Conservation (phyloP, 1,140 invertebrate genomes). For the Ceratoteleas bidentatus region DNA sequence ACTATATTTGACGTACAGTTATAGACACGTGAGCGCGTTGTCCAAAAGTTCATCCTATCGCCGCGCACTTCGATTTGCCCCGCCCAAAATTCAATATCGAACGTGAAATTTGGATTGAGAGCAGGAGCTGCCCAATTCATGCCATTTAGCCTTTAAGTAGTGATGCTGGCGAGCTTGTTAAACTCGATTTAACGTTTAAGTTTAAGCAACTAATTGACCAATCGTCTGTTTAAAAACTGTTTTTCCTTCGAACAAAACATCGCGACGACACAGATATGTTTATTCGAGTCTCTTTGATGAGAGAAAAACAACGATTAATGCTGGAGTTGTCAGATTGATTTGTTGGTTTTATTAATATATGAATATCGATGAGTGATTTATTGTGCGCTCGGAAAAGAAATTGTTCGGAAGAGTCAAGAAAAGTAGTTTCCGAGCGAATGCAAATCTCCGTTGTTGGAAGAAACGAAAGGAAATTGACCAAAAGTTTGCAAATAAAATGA, state of each 20-base stretch:
- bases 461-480: constrained; percentile 14
- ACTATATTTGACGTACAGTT: neutral
- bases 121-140: constrained; percentile 12
- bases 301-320: no score
- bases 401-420: neutral
- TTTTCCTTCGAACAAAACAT: neutral
- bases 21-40: constrained; percentile 6
- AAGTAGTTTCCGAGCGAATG: constrained; percentile 9
- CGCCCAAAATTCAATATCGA: constrained; percentile 37
- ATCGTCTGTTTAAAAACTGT: neutral
- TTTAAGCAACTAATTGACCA: constrained; percentile 19
- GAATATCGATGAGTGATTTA: neutral
- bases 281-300: no score
- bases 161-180: constrained; percentile 17
- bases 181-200: constrained; percentile 30
- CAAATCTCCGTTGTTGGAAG: constrained; percentile 9
- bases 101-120: constrained; percentile 39
- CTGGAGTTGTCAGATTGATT: neutral
- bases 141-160: constrained; percentile 30
- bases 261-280: neutral
- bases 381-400: neutral
- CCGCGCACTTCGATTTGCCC: constrained; percentile 2
- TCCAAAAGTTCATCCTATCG: constrained; percentile 17
- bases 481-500: constrained; percentile 21
- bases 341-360: neutral